These are phyloP conservation scores for Tetrao urogallus DNA, from an alignment of 2,113 vertebrate species.

Conservation along the genomic window DNA sequence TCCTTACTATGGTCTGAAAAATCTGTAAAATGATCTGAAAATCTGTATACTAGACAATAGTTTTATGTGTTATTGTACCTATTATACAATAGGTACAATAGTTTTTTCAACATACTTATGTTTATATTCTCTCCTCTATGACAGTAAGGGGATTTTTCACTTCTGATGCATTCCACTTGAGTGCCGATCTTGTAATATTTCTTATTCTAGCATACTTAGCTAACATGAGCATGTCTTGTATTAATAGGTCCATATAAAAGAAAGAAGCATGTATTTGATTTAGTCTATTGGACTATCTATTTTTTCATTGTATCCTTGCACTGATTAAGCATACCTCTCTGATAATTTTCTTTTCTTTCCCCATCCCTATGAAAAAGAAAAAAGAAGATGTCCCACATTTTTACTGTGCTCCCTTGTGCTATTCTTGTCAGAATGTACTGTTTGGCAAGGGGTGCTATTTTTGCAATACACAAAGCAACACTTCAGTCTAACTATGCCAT, in stretches of 20 bases:
- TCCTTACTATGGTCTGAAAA: neutral
- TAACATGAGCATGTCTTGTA: neutral
- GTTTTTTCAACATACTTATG: neutral
- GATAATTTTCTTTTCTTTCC: neutral
- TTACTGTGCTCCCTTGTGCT: neutral
- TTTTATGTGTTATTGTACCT: neutral
- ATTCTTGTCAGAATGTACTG: neutral
- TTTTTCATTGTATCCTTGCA: neutral
- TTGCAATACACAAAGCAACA: neutral
- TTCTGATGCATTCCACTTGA: constrained; percentile 43
- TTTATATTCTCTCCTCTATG: constrained; percentile 7
- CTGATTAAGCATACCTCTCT: neutral
- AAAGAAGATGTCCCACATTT: neutral
- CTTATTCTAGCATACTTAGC: neutral
- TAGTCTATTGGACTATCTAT: neutral
- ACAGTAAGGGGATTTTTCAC: constrained; percentile 33
- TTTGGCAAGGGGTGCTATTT: neutral
- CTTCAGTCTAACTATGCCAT: neutral
- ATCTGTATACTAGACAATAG: neutral
- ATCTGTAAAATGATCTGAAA: neutral
- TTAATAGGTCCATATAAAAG: neutral
- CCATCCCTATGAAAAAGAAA: neutral
- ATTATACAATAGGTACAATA: neutral
- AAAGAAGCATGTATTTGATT: neutral
- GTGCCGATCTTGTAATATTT: constrained; percentile 30